Evolutionary conservation across 2,113 vertebrate species (phyloP).

Genomic region (Potamarius usumacintae): DNA sequence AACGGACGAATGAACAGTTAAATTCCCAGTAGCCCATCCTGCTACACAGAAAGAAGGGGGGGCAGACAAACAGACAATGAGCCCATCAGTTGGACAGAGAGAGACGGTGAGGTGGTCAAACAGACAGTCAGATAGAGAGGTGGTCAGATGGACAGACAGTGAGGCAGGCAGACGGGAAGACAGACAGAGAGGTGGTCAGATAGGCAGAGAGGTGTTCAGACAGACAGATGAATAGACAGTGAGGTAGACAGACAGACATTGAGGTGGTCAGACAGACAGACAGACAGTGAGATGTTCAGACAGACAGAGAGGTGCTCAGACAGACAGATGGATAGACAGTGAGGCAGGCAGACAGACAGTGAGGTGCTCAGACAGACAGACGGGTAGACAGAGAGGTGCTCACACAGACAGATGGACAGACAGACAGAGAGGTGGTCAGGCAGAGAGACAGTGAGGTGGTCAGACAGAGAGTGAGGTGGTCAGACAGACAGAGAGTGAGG

Average conservation of each 20-base stretch:
- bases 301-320: neutral
- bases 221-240: neutral
- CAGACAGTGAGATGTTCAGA: neutral
- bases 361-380: neutral
- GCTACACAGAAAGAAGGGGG: neutral
- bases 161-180: neutral
- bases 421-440: neutral
- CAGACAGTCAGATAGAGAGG: neutral
- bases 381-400: too few species aligned
- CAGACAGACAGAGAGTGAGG: neutral
- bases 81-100: neutral
- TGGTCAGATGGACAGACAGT: neutral
- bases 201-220: neutral
- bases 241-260: neutral
- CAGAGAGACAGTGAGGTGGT: neutral
- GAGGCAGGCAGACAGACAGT: neutral
- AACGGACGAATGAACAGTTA: slow-evolving; percentile 25
- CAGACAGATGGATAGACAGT: neutral
- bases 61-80: too few species aligned
- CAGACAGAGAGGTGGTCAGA: neutral
- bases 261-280: neutral
- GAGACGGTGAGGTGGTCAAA: neutral
- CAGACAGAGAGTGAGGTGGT: neutral
- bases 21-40: neutral
- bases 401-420: neutral